phyloP scores from a whole-genome alignment of 2,797 vertebrate species.

The Melopsittacus undulatus region DNA sequence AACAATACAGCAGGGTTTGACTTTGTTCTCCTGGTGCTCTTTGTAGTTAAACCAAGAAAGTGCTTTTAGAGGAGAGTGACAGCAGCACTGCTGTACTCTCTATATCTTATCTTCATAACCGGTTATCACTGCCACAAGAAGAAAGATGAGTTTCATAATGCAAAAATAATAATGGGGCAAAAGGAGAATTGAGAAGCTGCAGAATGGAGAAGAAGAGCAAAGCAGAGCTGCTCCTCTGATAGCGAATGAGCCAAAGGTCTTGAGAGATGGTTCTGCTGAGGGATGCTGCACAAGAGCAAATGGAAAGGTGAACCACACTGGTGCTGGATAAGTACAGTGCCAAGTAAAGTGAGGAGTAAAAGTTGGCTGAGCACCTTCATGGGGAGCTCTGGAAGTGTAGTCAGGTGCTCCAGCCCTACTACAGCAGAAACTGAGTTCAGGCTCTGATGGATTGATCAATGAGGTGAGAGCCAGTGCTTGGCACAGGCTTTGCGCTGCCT shows the following conservation, averaged over 20 bases:
- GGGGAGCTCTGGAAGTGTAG: neutral
- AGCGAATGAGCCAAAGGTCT: neutral
- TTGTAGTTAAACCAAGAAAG: neutral
- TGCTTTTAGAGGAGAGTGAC: neutral
- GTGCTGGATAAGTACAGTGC: neutral
- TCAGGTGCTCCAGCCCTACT: neutral
- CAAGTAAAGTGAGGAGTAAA: neutral
- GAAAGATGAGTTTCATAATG: neutral
- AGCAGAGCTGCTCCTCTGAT: neutral
- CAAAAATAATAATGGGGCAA: neutral
- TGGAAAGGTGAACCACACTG: neutral
- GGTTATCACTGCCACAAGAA: neutral
- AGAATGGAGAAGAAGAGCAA: neutral
- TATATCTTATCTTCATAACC: neutral
- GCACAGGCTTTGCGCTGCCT: neutral
- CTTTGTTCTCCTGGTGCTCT: neutral
- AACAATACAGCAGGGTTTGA: neutral
- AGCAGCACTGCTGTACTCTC: neutral
- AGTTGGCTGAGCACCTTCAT: neutral
- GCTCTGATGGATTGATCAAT: neutral
- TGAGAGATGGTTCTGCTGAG: neutral
- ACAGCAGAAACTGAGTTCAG: neutral
- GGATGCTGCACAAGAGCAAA: neutral
- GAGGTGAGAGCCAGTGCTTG: neutral
- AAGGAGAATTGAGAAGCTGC: neutral